Conservation (phyloP, 1,140 invertebrate genomes). For the Neodiprion pinetum region DNA sequence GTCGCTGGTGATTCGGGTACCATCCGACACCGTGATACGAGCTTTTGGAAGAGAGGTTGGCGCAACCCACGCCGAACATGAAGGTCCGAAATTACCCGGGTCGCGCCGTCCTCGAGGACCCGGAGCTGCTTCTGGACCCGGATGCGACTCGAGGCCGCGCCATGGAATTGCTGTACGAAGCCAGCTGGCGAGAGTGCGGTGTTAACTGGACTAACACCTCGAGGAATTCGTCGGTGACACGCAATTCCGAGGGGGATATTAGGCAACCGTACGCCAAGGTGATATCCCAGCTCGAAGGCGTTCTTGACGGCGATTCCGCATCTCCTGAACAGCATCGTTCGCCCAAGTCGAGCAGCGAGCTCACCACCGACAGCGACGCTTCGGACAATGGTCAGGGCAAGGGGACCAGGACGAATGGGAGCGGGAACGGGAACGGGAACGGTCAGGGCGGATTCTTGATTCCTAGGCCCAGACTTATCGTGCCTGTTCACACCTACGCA, state of each 20-base stretch:
- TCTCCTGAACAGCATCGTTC: conserved; percentile 39
- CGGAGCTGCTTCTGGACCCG: conserved; percentile 66
- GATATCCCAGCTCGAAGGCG: conserved; percentile 52
- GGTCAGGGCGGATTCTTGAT: conserved; percentile 75
- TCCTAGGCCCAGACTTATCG: conserved; percentile 82
- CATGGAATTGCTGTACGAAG: conserved; percentile 81
- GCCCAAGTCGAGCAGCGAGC: conserved; percentile 56
- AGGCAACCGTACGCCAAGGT: conserved; percentile 41
- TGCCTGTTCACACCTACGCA: conserved; percentile 86
- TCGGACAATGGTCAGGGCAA: conserved; percentile 43
- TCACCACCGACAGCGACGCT: conserved; percentile 57
- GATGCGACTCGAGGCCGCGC: conserved; percentile 67
- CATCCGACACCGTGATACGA: too few species aligned
- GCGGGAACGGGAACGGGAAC: conserved; percentile 33
- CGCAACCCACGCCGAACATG: conserved; percentile 61
- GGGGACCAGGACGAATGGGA: conserved; percentile 58
- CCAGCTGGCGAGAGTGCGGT: conserved; percentile 76
- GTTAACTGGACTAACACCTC: conserved; percentile 46
- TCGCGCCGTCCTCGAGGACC: conserved; percentile 70
- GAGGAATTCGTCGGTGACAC: conserved; percentile 23
- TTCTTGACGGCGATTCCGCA: conserved; percentile 47
- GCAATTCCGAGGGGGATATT: conserved; percentile 30
- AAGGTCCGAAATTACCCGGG: conserved; percentile 84
- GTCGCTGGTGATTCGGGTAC: too few species aligned
- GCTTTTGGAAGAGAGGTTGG: too few species aligned